Percentiles rank a stretch among this genome's conserved stretches.
Conservation (phyloP, 2,797 vertebrate genomes). For the Xenops minutus region DNA sequence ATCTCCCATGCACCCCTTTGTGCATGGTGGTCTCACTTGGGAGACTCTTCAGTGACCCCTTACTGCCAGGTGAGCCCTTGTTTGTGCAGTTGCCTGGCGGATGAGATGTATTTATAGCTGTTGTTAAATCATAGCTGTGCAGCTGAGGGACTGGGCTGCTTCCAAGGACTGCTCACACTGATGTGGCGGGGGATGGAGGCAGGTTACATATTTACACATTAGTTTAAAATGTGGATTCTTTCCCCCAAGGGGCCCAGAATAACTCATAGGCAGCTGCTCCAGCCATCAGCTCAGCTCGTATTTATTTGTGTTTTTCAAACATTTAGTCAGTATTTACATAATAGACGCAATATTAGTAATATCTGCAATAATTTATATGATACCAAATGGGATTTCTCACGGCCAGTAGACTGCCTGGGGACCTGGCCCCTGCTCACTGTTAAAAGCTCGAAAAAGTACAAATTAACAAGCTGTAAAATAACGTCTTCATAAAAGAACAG, state of each 20-base stretch:
- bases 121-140: conserved; percentile 48
- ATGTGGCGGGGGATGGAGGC: conserved; percentile 47
- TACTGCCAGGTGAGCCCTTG: conserved; percentile 56
- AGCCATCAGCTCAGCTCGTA: conserved; percentile 54
- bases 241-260: conserved; percentile 24
- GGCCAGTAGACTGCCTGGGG: conserved; percentile 46
- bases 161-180: conserved; percentile 52
- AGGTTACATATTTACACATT: conserved; percentile 72
- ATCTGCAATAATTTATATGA: conserved; percentile 65
- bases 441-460: conserved; percentile 57
- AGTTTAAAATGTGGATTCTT: conserved; percentile 71
- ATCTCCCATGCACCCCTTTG: neutral
- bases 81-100: conserved; percentile 48
- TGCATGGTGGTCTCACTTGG: neutral
- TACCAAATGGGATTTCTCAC: conserved; percentile 63
- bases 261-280: conserved; percentile 67
- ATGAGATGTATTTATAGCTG: conserved; percentile 62
- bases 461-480: conserved; percentile 63
- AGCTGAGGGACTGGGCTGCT: conserved; percentile 58
- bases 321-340: conserved; percentile 66
- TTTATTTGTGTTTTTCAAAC: conserved; percentile 71
- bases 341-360: conserved; percentile 64
- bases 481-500: conserved; percentile 37
- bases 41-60: neutral
- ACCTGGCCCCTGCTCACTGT: conserved; percentile 59